Conservation (phyloP, 2,888 invertebrate species). For the Mayetiola destructor region DNA sequence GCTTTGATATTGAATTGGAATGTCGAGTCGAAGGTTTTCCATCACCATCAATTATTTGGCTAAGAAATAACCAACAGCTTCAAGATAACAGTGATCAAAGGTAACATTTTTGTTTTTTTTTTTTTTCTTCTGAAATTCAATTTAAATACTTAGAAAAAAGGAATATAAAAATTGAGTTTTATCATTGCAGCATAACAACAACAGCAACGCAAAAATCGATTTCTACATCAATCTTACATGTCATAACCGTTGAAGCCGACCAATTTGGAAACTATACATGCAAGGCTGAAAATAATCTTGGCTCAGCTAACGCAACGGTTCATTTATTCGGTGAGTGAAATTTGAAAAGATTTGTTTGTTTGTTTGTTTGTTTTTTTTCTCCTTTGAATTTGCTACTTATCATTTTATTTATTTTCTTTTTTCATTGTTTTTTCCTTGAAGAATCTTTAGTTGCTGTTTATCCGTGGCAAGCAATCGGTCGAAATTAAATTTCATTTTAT, state of each 20-base stretch:
- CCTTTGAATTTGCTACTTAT: not conserved
- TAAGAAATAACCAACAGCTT: constrained; percentile 17
- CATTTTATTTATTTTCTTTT: not conserved
- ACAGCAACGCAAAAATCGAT: constrained; percentile 31
- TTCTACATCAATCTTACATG: constrained; percentile 29
- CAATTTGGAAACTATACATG: constrained; percentile 34
- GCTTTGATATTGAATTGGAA: constrained; percentile 29
- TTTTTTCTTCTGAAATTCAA: not conserved
- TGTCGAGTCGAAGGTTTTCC: constrained; percentile 33
- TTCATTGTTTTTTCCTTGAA: constrained; percentile 6
- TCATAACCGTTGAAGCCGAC: not conserved
- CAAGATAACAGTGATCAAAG: constrained; percentile 17
- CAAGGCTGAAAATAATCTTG: constrained; percentile 33
- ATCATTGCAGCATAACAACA: constrained; percentile 25
- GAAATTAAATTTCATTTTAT: not conserved
- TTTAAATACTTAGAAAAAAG: not conserved
- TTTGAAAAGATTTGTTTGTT: not conserved
- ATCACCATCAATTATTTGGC: constrained; percentile 32
- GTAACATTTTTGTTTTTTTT: constrained; percentile 13
- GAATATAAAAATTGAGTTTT: not conserved
- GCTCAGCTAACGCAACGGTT: constrained; percentile 30
- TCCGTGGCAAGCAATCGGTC: constrained; percentile 4
- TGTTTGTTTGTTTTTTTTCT: not conserved
- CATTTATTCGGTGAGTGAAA: constrained; percentile 27
- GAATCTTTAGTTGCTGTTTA: constrained; percentile 3